Conservation (phyloP, 2,888 invertebrate species). For the Ectemnius continuus region DNA sequence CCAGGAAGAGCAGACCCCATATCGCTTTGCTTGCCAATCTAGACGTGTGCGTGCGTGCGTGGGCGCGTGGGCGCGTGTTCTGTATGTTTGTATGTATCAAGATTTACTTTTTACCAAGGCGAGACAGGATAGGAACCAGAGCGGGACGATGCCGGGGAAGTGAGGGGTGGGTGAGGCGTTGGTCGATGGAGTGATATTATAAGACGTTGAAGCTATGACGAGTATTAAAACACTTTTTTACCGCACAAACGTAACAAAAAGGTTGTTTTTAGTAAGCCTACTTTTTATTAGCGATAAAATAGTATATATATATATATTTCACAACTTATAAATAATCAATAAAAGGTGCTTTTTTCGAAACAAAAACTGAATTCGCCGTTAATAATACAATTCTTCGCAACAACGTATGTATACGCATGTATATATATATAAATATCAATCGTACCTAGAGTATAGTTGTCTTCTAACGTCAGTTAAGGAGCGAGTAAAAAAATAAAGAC, state of each 20-base stretch:
- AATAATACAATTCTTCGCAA: constrained; percentile 47
- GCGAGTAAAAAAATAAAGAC: constrained; percentile 68
- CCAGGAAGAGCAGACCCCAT: too few relatives aligned
- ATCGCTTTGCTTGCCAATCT: too few relatives aligned
- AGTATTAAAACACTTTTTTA: constrained; percentile 26
- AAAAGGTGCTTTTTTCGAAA: constrained; percentile 66
- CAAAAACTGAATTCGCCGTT: constrained; percentile 42
- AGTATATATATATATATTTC: constrained; percentile 69
- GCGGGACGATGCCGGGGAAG: constrained; percentile 24
- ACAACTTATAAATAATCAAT: constrained; percentile 76
- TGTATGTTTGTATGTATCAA: constrained; percentile 12
- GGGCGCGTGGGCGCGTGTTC: constrained; percentile 1
- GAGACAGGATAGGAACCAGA: constrained; percentile 31
- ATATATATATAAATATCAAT: constrained; percentile 32
- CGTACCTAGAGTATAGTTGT: constrained; percentile 45
- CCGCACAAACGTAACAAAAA: constrained; percentile 38
- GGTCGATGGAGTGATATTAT: constrained; percentile 34
- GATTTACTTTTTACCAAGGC: constrained; percentile 50
- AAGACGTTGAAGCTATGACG: background rate
- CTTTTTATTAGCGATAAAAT: constrained; percentile 75
- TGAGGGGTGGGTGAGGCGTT: constrained; percentile 24
- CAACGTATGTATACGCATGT: constrained; percentile 57
- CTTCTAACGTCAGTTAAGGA: constrained; percentile 48
- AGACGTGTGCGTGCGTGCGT: too few relatives aligned
- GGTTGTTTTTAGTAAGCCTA: constrained; percentile 66